A percentile compares a stretch with the other conserved stretches of the same genome.
Evolutionary conservation across 1,140 invertebrate species (phyloP).

Genomic region (Calephelis nemesis): DNA sequence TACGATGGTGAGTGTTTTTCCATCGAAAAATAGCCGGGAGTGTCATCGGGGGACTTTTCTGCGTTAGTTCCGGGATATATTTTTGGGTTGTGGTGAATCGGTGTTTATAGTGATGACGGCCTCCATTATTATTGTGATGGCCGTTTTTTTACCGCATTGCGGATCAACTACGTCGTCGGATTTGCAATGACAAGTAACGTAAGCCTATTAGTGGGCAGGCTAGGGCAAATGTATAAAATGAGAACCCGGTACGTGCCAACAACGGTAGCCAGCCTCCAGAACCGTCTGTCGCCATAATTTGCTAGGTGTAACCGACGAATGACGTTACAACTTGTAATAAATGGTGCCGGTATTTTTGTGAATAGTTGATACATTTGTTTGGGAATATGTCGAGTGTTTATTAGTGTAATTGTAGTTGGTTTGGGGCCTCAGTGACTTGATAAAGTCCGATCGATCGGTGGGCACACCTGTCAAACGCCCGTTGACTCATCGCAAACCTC

Average conservation of each 20-base stretch:
- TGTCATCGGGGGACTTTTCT: slow-evolving; percentile 51
- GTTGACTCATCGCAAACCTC: slow-evolving; percentile 67
- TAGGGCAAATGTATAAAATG: slow-evolving; percentile 13
- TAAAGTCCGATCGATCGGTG: slow-evolving; percentile 58
- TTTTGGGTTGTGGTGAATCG: slow-evolving; percentile 68
- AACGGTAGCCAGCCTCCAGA: slow-evolving; percentile 50
- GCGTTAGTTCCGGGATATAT: slow-evolving; percentile 55
- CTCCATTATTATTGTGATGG: slow-evolving; percentile 79
- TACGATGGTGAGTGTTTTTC: slow-evolving; percentile 81
- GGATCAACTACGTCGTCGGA: slow-evolving; percentile 51
- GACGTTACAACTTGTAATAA: slow-evolving; percentile 17
- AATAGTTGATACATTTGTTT: neutral
- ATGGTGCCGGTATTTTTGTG: slow-evolving; percentile 23
- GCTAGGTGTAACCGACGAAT: slow-evolving; percentile 67
- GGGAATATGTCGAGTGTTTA: neutral
- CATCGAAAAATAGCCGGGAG: slow-evolving; percentile 57
- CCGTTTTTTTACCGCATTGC: slow-evolving; percentile 78
- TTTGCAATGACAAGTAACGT: slow-evolving; percentile 31
- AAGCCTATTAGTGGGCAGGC: slow-evolving; percentile 2
- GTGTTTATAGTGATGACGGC: slow-evolving; percentile 79
- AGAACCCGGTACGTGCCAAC: slow-evolving; percentile 24
- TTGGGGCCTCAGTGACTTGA: slow-evolving; percentile 32
- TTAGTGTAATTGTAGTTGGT: neutral
- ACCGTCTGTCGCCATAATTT: slow-evolving; percentile 68
- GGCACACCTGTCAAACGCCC: slow-evolving; percentile 72